Evolutionary conservation across 2,888 invertebrate species (phyloP).

Genomic region (Apotomis betuletana): DNA sequence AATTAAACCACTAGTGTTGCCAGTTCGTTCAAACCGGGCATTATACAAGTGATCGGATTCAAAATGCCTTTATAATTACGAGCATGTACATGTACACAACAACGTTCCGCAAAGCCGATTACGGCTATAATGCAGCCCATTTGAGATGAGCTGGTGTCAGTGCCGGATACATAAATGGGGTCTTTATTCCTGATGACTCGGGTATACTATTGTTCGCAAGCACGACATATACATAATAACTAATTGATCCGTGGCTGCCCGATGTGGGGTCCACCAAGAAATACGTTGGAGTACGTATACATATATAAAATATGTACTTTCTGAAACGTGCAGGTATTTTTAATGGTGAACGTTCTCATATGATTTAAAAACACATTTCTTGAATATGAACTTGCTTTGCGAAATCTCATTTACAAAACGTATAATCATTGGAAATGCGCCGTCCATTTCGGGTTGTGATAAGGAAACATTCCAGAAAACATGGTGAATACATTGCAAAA

Average conservation of each 20-base stretch:
- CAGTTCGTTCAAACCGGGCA: background rate
- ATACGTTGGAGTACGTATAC: background rate
- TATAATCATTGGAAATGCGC: no score
- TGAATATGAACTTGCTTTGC: no score
- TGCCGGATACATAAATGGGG: conserved; percentile 10
- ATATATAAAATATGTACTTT: no score
- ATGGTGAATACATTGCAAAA: no score
- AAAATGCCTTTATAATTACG: background rate
- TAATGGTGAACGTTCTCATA: no score
- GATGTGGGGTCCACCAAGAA: conserved; percentile 18
- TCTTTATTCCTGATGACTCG: conserved; percentile 24
- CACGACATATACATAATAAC: conserved; percentile 5
- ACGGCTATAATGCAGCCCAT: background rate
- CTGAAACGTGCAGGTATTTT: no score
- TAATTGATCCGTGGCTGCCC: conserved; percentile 3
- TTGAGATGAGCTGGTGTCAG: conserved; percentile 25
- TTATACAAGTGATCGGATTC: background rate
- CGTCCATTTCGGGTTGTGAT: no score
- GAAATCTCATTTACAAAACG: no score
- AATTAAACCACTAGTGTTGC: no score
- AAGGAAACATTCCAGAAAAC: no score
- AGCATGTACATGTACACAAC: conserved; percentile 2
- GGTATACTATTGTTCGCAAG: conserved; percentile 17
- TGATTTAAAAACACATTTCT: no score
- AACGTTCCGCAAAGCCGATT: background rate